Conservation (phyloP, 2,888 invertebrate genomes). For the Harpalus rubripes region DNA sequence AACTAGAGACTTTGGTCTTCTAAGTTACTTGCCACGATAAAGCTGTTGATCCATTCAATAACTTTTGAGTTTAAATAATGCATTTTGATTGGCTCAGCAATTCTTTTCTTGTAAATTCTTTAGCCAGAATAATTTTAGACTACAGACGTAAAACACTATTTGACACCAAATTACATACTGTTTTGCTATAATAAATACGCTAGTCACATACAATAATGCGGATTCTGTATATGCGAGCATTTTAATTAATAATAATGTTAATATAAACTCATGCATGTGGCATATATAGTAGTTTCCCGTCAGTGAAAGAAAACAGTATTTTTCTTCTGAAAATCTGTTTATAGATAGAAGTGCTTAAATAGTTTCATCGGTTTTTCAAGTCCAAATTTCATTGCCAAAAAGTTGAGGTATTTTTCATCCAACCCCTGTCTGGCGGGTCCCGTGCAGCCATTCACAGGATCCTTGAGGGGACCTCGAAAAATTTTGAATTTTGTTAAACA, state of each 20-base stretch:
- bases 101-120: slow-evolving; percentile 74
- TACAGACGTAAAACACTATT: slow-evolving; percentile 54
- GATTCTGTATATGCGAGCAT: slow-evolving; percentile 66
- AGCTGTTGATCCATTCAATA: slow-evolving; percentile 45
- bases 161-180: slow-evolving; percentile 27
- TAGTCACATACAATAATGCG: slow-evolving; percentile 60
- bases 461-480: slow-evolving; percentile 77
- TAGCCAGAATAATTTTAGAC: slow-evolving; percentile 60
- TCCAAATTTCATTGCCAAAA: slow-evolving; percentile 69
- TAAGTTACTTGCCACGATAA: slow-evolving; percentile 27
- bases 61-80: slow-evolving; percentile 58
- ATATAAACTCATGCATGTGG: slow-evolving; percentile 52
- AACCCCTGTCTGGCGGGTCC: slow-evolving; percentile 72
- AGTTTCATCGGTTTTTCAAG: slow-evolving; percentile 36
- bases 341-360: slow-evolving; percentile 52
- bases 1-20: slow-evolving; percentile 12
- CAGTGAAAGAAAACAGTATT: slow-evolving; percentile 59
- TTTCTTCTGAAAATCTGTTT: slow-evolving; percentile 19
- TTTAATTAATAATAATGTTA: slow-evolving; percentile 47
- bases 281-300: slow-evolving; percentile 48
- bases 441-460: slow-evolving; percentile 84
- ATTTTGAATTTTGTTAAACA: slow-evolving; percentile 71
- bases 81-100: slow-evolving; percentile 80
- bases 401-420: slow-evolving; percentile 73
- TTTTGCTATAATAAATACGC: slow-evolving; percentile 29